A percentile compares a stretch with the other conserved stretches of the same genome.
phyloP scores from a whole-genome alignment of 2,888 invertebrate genomes.

The Pharmacophagus antenor region DNA sequence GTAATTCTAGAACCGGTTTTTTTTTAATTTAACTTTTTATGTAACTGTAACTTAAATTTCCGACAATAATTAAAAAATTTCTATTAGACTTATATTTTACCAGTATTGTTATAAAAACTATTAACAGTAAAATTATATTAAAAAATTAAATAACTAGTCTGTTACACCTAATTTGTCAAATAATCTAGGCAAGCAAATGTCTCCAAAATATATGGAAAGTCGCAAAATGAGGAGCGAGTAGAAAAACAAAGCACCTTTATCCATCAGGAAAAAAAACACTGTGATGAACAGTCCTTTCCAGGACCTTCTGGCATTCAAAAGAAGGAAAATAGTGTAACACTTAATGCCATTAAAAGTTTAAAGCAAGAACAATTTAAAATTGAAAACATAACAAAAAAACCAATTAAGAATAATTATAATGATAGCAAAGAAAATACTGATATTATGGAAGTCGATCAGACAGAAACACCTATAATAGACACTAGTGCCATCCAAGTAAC shows the following conservation, averaged over 20 bases:
- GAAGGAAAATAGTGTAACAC: constrained; percentile 34
- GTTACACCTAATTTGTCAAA: background rate
- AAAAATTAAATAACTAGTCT: background rate
- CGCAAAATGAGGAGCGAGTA: constrained; percentile 38
- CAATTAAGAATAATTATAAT: constrained; percentile 25
- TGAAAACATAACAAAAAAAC: constrained; percentile 28
- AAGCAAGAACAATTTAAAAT: constrained; percentile 40
- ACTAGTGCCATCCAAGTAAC: background rate
- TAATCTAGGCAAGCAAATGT: constrained; percentile 85
- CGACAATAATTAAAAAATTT: too few species aligned
- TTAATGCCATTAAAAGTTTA: constrained; percentile 49
- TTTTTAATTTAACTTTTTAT: too few species aligned
- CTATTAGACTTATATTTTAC: too few species aligned
- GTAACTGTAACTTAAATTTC: too few species aligned
- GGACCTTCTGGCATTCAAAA: constrained; percentile 33
- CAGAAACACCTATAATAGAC: constrained; percentile 20
- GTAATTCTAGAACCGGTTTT: too few species aligned
- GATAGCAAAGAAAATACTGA: constrained; percentile 18
- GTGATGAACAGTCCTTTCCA: constrained; percentile 30
- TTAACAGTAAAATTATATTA: too few species aligned
- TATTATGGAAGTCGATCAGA: constrained; percentile 9
- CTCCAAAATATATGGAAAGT: constrained; percentile 75
- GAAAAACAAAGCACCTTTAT: constrained; percentile 22
- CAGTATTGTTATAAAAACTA: too few species aligned
- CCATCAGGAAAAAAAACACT: constrained; percentile 23